Evolutionary conservation across 2,888 invertebrate species (phyloP).

Genomic region (Xestia sexstrigata): DNA sequence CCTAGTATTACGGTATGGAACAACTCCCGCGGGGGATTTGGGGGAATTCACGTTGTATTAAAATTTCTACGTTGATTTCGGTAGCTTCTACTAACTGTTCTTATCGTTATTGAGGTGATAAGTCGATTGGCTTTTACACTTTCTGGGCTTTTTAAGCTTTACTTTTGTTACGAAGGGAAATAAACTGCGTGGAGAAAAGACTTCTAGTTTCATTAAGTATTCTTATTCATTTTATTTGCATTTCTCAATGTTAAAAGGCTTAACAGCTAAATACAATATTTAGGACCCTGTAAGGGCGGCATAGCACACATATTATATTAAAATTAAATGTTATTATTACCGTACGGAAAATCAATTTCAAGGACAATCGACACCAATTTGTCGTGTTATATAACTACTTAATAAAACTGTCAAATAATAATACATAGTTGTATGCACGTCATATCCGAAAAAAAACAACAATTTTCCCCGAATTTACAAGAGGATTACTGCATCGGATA

Average conservation of each 20-base stretch:
- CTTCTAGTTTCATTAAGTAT: background rate
- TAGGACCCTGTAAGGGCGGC: too few species aligned
- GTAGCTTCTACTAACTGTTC: constrained; percentile 42
- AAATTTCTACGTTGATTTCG: constrained; percentile 62
- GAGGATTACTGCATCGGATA: background rate
- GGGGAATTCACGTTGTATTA: constrained; percentile 60
- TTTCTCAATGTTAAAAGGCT: too few species aligned
- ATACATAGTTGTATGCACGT: background rate
- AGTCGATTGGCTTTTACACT: constrained; percentile 28
- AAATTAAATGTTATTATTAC: too few species aligned
- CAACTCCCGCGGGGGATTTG: constrained; percentile 66
- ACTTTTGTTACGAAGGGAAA: background rate
- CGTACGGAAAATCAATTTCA: background rate
- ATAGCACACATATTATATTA: too few species aligned
- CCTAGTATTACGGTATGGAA: constrained; percentile 60
- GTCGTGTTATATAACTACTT: background rate
- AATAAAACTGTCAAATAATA: background rate
- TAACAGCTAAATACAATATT: too few species aligned
- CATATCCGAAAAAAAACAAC: too few species aligned
- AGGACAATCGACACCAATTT: background rate
- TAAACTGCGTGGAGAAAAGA: background rate
- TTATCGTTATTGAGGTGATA: constrained; percentile 45
- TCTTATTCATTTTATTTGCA: too few species aligned
- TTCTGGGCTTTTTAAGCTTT: background rate
- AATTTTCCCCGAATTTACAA: background rate